A percentile compares a stretch with the other conserved stretches of the same genome.
Evolutionary conservation across 2,888 invertebrate genomes (phyloP).

Genomic region (Nephrocerus scutellatus): DNA sequence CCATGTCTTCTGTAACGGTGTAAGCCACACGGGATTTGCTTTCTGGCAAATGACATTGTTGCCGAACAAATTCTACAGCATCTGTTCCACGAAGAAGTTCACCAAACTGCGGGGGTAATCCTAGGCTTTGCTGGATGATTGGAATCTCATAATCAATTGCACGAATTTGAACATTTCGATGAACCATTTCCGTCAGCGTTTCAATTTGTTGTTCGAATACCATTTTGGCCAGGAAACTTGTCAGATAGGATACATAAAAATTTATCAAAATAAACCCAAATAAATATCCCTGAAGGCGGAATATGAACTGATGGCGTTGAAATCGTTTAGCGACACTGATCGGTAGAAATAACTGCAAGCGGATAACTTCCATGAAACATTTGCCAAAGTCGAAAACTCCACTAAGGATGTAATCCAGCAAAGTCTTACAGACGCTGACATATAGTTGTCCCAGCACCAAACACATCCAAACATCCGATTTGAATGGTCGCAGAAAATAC

Average conservation of each 20-base stretch:
- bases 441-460: slow-evolving; percentile 19
- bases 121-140: slow-evolving; percentile 23
- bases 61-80: slow-evolving; percentile 11
- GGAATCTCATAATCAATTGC: slow-evolving; percentile 26
- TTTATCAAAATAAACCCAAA: slow-evolving; percentile 32
- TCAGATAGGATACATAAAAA: slow-evolving; percentile 29
- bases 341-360: slow-evolving; percentile 26
- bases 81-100: slow-evolving; percentile 21
- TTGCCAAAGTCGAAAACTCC: slow-evolving; percentile 18
- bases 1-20: slow-evolving; percentile 25
- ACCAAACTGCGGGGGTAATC: slow-evolving; percentile 23
- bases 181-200: slow-evolving; percentile 23
- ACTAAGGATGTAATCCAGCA: slow-evolving; percentile 10
- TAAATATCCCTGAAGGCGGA: slow-evolving; percentile 17
- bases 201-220: slow-evolving; percentile 24
- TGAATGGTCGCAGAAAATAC: slow-evolving; percentile 30
- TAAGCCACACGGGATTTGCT: slow-evolving; percentile 19
- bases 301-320: not conserved
- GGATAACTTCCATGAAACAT: slow-evolving; percentile 22
- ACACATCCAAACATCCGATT: slow-evolving; percentile 21
- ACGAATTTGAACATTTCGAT: slow-evolving; percentile 21
- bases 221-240: slow-evolving; percentile 30
- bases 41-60: slow-evolving; percentile 11
- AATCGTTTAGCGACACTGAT: slow-evolving; percentile 11
- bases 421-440: slow-evolving; percentile 16